These are phyloP conservation scores for Argyresthia goedartella DNA, from an alignment of 2,888 invertebrate genomes.

Conservation along the genomic window DNA sequence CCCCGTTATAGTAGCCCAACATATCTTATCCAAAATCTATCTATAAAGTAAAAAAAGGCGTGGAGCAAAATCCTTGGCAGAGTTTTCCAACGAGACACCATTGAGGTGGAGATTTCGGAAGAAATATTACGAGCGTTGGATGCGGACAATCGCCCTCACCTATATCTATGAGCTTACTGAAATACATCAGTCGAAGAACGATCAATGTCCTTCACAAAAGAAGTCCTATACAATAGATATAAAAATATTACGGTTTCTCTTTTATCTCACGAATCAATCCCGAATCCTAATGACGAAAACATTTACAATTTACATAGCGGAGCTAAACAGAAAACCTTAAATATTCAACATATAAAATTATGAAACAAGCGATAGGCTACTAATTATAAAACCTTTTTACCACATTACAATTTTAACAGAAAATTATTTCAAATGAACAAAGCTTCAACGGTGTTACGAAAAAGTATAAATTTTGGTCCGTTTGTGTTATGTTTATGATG, in stretches of 20 bases:
- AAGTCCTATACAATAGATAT: neutral
- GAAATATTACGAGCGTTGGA: constrained; percentile 9
- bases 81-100: constrained; percentile 8
- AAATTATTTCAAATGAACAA: constrained; percentile 19
- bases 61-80: constrained; percentile 7
- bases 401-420: constrained; percentile 15
- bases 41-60: constrained; percentile 6
- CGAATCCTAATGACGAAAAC: neutral
- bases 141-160: constrained; percentile 7
- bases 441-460: constrained; percentile 30
- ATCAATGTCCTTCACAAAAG: neutral
- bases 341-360: neutral
- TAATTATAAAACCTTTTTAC: neutral
- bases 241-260: too few species aligned
- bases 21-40: constrained; percentile 6
- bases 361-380: neutral
- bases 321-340: neutral
- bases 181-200: neutral
- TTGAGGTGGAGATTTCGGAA: constrained; percentile 10
- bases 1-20: neutral
- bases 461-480: constrained; percentile 32
- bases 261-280: neutral
- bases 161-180: neutral
- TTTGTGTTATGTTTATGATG: constrained; percentile 6
- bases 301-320: neutral